Evolutionary conservation across 2,113 vertebrate species (phyloP), one percentile per base, ranked within the genome.

Genomic region (Toxotes jaculatrix): DNA sequence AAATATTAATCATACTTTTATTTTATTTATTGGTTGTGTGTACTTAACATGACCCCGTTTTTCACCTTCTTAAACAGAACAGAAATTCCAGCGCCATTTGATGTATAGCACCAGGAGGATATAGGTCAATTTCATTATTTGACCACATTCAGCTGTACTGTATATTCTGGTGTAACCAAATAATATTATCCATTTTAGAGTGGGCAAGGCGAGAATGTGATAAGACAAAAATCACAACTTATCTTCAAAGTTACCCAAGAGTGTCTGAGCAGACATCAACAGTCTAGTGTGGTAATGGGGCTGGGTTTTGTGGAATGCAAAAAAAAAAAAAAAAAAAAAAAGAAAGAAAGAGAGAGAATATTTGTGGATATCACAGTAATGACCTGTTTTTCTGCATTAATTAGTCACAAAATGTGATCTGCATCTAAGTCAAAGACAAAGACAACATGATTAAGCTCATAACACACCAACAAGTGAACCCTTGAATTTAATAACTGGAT

Each of bases 131-230:
- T 36, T 60, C 4, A 73, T 74, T 42, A 56, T 74, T 69, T 51
- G 10, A 12, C 4, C 16, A 83, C 19, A 43, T 57, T 71, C 16
- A 74, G 8, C 19, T 49, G 27, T 43, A 64, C 42, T 91, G 55
- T 86, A 72, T 82, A 74, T 67, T 72, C 78, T 79, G 87, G 84
- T 82, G 77, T 85, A 87, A 87, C 84, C 79, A 89, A 87, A 90
- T 78, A 85, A 53, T 43, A 74, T 65, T 70, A 86, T 85, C 72
- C 14, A 66, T 85, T 63, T 73, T 61, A 53, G 36, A 53, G 9
- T 67, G 62, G 83, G 78, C 69, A 85, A 78, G 69, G 80, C 81
- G 74, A 60, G 6, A 45, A 61, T 62, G 19, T 73, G 77, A 87
- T 77, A 81, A 80, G 76, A 68, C 23, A 34, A 59, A 70, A 66